Evolutionary conservation across 2,113 vertebrate genomes (phyloP).

Genomic region (Xiphorhynchus elegans): DNA sequence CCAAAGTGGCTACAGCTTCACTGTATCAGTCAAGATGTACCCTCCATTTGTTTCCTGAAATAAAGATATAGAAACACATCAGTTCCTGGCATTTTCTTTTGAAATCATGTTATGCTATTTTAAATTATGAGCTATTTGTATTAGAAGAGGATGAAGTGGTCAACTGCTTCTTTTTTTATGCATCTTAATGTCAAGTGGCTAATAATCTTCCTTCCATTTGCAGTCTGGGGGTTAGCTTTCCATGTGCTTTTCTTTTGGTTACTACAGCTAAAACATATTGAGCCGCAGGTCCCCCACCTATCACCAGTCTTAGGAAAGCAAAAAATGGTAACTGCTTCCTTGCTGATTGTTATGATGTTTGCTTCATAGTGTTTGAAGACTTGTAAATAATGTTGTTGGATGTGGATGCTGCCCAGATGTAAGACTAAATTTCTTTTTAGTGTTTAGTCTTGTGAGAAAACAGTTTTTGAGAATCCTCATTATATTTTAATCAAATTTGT

Average conservation of each 20-base stretch:
- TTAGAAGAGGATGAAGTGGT: background rate
- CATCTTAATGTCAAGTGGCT: background rate
- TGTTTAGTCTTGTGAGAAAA: conserved; percentile 38
- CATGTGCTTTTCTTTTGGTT: background rate
- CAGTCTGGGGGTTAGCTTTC: background rate
- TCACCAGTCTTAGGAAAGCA: background rate
- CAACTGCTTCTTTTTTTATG: background rate
- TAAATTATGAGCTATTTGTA: background rate
- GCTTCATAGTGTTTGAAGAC: background rate
- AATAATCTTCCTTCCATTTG: background rate
- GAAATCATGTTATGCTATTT: background rate
- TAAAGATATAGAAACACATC: background rate
- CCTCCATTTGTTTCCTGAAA: background rate
- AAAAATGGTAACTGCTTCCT: background rate
- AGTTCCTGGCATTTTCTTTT: conserved; percentile 4
- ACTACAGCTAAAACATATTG: background rate
- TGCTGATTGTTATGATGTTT: background rate
- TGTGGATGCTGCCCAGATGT: background rate
- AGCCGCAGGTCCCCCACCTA: background rate
- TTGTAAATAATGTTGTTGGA: background rate
- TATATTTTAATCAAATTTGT: conserved; percentile 52
- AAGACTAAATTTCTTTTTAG: conserved; percentile 12
- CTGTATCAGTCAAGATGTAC: conserved; percentile 15
- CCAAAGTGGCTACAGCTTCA: conserved; percentile 26
- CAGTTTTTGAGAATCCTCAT: conserved; percentile 37